phyloP scores from a whole-genome alignment of 2,888 invertebrate species.

The Nymphalis c-album region DNA sequence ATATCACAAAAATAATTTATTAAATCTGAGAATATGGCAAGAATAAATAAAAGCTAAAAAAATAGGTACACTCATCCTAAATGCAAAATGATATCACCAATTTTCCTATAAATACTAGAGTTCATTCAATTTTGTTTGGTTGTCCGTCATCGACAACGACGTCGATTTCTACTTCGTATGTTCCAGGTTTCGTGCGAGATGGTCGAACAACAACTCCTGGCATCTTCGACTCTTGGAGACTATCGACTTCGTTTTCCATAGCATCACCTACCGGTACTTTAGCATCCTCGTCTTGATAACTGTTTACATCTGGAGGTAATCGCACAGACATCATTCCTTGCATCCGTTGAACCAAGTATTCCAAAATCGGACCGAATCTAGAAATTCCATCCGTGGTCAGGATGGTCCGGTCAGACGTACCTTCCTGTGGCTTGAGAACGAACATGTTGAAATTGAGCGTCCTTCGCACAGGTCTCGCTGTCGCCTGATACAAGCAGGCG shows the following conservation, averaged over 20 bases:
- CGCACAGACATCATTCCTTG: conserved; percentile 87
- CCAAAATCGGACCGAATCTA: conserved; percentile 85
- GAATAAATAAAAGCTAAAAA: conserved; percentile 57
- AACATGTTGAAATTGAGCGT: conserved; percentile 77
- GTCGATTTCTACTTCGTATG: conserved; percentile 70
- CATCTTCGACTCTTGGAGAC: conserved; percentile 66
- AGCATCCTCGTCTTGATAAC: conserved; percentile 45
- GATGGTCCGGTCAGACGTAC: conserved; percentile 57
- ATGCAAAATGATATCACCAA: conserved; percentile 45
- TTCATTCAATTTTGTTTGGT: conserved; percentile 50
- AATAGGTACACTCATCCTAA: conserved; percentile 42
- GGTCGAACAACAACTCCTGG: conserved; percentile 69
- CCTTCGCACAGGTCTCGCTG: conserved; percentile 62
- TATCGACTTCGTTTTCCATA: conserved; percentile 75
- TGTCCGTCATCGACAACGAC: conserved; percentile 71
- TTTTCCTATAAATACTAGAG: conserved; percentile 18
- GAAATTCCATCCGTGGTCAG: conserved; percentile 70
- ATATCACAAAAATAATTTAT: conserved; percentile 48
- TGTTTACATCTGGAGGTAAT: conserved; percentile 73
- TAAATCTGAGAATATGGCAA: conserved; percentile 65
- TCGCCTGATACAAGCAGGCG: conserved; percentile 54
- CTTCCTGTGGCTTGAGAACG: conserved; percentile 63
- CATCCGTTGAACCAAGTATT: conserved; percentile 85
- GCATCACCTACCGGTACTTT: conserved; percentile 56
- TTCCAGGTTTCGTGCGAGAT: conserved; percentile 67